Evolutionary conservation across 1,140 invertebrate genomes (phyloP).

Genomic region (Apis laboriosa): DNA sequence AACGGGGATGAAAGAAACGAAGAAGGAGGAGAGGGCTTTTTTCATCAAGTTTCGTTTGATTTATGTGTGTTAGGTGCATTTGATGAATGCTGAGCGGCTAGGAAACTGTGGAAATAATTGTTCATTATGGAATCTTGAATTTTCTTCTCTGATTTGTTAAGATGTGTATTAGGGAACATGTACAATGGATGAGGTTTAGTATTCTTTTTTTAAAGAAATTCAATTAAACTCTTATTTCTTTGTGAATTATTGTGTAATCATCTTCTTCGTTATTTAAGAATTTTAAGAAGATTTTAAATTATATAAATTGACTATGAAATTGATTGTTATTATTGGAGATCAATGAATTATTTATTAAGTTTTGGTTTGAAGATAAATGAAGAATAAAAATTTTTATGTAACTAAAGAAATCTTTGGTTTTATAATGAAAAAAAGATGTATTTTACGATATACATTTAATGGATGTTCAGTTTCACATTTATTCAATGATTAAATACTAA

Average conservation of each 20-base stretch:
- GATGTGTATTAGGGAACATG: not conserved
- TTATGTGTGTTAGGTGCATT: constrained; percentile 18
- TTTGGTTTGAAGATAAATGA: not conserved
- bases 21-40: constrained; percentile 31
- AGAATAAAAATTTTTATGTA: not conserved
- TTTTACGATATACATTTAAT: too few relatives aligned
- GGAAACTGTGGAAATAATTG: not conserved
- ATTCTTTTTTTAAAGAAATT: too few relatives aligned
- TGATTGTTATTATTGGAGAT: too few relatives aligned
- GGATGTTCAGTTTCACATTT: too few relatives aligned
- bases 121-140: not conserved
- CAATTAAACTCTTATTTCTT: too few relatives aligned
- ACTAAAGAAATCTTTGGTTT: not conserved
- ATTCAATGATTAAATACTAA: too few relatives aligned
- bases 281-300: too few relatives aligned
- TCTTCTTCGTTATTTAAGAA: too few relatives aligned
- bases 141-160: not conserved
- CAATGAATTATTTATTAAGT: too few relatives aligned
- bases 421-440: not conserved
- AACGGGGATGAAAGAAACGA: constrained; percentile 27
- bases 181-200: too few relatives aligned
- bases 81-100: not conserved
- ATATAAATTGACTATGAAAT: too few relatives aligned
- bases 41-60: constrained; percentile 14
- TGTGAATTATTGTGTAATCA: too few relatives aligned